Evolutionary conservation across 2,888 invertebrate genomes (phyloP).

Genomic region (Drosophila basisetae): DNA sequence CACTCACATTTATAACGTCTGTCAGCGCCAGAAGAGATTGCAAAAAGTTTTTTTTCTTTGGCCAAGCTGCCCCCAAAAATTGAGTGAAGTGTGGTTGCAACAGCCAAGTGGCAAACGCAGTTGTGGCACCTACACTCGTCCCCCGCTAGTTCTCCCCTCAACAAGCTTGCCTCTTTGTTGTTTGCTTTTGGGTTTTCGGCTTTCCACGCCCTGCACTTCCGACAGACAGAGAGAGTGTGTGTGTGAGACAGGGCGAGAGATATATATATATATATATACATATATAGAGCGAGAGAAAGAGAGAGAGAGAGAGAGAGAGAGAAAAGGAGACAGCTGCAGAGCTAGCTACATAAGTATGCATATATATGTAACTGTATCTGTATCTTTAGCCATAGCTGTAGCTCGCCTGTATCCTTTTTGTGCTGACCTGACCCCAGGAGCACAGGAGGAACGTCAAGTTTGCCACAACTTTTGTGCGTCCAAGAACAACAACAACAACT

Average conservation of each 20-base stretch:
- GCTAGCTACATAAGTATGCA: constrained; percentile 16
- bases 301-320: constrained; percentile 1
- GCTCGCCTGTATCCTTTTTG: constrained; percentile 11
- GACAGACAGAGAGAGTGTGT: background rate
- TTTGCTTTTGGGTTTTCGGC: constrained; percentile 58
- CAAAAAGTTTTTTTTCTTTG: constrained; percentile 37
- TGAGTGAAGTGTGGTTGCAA: constrained; percentile 55
- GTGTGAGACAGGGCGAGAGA: background rate
- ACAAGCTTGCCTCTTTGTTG: constrained; percentile 25
- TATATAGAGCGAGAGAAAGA: background rate
- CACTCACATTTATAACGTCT: constrained; percentile 53
- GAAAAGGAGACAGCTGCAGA: constrained; percentile 30
- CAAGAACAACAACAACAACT: constrained; percentile 55
- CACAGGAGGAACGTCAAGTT: constrained; percentile 39
- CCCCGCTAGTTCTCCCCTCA: background rate
- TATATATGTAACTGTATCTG: constrained; percentile 11
- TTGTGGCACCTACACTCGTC: constrained; percentile 16
- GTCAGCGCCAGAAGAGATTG: constrained; percentile 50
- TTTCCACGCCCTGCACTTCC: constrained; percentile 55
- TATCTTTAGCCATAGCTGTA: constrained; percentile 16
- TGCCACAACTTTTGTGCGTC: constrained; percentile 65
- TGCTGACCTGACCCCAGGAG: constrained; percentile 46
- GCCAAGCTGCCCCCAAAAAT: constrained; percentile 24
- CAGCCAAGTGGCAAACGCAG: constrained; percentile 65
- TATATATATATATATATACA: too few species aligned